A percentile compares a stretch with the other conserved stretches of the same genome.
These are phyloP conservation scores for Montipora foliosa DNA, from an alignment of 64 coral and sea anemone genomes.

Conservation along the genomic window DNA sequence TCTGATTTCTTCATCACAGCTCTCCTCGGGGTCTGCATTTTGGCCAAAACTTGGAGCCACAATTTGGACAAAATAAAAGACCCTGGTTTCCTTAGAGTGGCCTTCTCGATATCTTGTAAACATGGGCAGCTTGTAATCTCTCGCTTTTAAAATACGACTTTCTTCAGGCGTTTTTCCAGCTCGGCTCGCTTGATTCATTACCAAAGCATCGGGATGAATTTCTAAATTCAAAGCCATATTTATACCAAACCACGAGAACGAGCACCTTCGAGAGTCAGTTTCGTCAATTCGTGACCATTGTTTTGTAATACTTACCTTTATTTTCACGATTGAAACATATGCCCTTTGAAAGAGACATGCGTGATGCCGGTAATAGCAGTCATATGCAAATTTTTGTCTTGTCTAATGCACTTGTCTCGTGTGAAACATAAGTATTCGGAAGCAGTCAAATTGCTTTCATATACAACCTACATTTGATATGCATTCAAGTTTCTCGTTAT, in stretches of 20 bases:
- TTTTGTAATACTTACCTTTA: not conserved
- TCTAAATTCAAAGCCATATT: slow-evolving; percentile 74
- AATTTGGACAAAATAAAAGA: slow-evolving; percentile 89
- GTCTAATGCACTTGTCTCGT: not conserved
- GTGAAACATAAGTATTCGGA: not conserved
- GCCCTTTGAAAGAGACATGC: not conserved
- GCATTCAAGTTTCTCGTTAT: too few relatives aligned
- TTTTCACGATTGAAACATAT: slow-evolving; percentile 5
- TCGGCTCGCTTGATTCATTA: slow-evolving; percentile 80
- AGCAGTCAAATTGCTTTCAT: too few relatives aligned
- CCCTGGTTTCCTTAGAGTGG: slow-evolving; percentile 52
- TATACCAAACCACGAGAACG: not conserved
- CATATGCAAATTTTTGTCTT: not conserved
- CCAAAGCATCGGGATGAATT: slow-evolving; percentile 94
- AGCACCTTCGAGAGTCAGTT: not conserved
- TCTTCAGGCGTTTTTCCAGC: slow-evolving; percentile 94
- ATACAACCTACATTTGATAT: too few relatives aligned
- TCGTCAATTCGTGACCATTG: not conserved
- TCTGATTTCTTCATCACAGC: slow-evolving; percentile 70
- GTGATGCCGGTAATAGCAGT: not conserved
- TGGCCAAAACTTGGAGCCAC: slow-evolving; percentile 79
- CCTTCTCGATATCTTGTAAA: slow-evolving; percentile 90
- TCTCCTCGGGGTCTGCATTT: slow-evolving; percentile 80
- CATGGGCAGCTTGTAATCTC: slow-evolving; percentile 85
- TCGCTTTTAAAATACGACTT: slow-evolving; percentile 82